Evolutionary conservation across 2,888 invertebrate genomes (phyloP).

Genomic region (Phrixothrix hirtus): DNA sequence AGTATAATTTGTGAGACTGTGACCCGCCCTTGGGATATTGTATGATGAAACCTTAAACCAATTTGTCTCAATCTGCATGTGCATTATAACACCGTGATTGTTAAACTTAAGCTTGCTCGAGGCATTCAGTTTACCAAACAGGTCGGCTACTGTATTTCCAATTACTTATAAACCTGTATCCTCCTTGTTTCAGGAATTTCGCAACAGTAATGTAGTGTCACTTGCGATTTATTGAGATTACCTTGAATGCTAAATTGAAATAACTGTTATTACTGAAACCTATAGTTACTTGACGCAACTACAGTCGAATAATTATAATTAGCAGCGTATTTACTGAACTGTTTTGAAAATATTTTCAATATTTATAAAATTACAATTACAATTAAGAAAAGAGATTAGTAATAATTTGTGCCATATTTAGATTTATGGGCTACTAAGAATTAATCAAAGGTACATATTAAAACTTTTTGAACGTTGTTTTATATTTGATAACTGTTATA

Average conservation of each 20-base stretch:
- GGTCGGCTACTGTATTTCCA: conserved; percentile 20
- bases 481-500: too few species aligned
- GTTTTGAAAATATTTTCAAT: too few species aligned
- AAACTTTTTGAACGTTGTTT: too few species aligned
- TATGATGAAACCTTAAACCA: conserved; percentile 25
- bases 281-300: too few species aligned
- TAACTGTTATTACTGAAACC: conserved; percentile 5
- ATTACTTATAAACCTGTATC: conserved; percentile 17
- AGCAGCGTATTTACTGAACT: too few species aligned
- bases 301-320: too few species aligned
- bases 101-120: conserved; percentile 22
- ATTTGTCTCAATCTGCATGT: conserved; percentile 28
- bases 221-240: conserved; percentile 6
- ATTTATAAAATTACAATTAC: too few species aligned
- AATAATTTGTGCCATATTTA: too few species aligned
- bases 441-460: too few species aligned
- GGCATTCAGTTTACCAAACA: conserved; percentile 22
- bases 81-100: conserved; percentile 24
- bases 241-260: conserved; percentile 3
- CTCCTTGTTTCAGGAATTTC: conserved; percentile 15
- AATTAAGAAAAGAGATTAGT: too few species aligned
- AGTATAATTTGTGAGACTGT: conserved; percentile 15
- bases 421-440: too few species aligned
- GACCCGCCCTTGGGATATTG: conserved; percentile 17
- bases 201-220: conserved; percentile 4